Percentiles rank a stretch among this genome's conserved stretches.
phyloP scores from a whole-genome alignment of 2,888 invertebrate species.

The Oscheius sp. region DNA sequence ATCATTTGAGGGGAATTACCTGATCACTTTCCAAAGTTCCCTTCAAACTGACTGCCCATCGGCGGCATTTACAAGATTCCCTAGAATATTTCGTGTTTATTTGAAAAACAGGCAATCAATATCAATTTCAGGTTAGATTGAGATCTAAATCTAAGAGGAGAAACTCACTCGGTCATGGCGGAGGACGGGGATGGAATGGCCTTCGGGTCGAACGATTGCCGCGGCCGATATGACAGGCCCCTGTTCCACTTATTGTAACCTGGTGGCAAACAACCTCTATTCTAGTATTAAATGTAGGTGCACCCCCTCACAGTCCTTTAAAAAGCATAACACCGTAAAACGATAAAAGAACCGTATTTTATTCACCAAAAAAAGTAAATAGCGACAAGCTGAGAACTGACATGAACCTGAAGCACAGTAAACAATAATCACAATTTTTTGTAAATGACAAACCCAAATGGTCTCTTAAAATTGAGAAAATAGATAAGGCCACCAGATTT shows the following conservation, averaged over 20 bases:
- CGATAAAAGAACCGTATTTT: slow-evolving; percentile 21
- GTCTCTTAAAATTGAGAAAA: neutral
- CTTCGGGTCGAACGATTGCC: slow-evolving; percentile 30
- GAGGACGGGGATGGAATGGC: slow-evolving; percentile 25
- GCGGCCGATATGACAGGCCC: slow-evolving; percentile 27
- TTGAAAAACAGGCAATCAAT: neutral
- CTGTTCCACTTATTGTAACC: slow-evolving; percentile 32
- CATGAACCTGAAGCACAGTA: slow-evolving; percentile 8
- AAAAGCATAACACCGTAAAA: neutral
- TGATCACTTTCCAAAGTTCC: slow-evolving; percentile 63
- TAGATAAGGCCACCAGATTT: slow-evolving; percentile 22
- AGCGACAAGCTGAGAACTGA: slow-evolving; percentile 11
- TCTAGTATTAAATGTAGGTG: neutral
- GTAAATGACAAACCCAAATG: slow-evolving; percentile 5
- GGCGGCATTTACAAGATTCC: slow-evolving; percentile 58
- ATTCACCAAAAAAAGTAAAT: slow-evolving; percentile 20
- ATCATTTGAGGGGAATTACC: slow-evolving; percentile 39
- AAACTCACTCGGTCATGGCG: slow-evolving; percentile 33
- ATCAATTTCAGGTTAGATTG: too few species aligned
- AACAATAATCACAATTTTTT: slow-evolving; percentile 27
- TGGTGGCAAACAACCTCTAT: neutral
- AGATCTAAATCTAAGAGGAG: neutral
- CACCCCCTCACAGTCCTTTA: neutral
- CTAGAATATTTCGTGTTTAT: slow-evolving; percentile 9
- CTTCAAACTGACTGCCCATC: slow-evolving; percentile 70